Percentiles rank a stretch among this genome's conserved stretches.
phyloP scores from a whole-genome alignment of 2,888 invertebrate genomes.

The Morpho achilles region DNA sequence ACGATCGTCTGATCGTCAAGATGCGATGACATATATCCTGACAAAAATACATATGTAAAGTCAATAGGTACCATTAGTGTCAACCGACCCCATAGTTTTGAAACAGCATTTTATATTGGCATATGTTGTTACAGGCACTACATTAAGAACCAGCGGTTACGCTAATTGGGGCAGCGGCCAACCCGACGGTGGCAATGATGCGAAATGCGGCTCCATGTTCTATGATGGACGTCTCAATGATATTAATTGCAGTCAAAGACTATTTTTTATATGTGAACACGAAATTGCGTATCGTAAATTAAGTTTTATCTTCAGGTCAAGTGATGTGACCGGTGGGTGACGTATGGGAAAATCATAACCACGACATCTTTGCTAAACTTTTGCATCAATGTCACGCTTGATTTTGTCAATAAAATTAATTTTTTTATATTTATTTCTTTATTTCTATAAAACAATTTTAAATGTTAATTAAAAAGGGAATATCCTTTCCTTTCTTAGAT shows the following conservation, averaged over 20 bases:
- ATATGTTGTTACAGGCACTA: slow-evolving; percentile 35
- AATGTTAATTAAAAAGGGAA: too few species aligned
- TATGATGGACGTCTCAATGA: slow-evolving; percentile 53
- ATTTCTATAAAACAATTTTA: too few species aligned
- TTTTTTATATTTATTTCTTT: too few species aligned
- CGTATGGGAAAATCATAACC: slow-evolving; percentile 3
- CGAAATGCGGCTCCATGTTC: slow-evolving; percentile 59
- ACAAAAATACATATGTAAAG: too few species aligned
- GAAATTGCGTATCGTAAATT: slow-evolving; percentile 36
- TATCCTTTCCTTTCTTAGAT: too few species aligned
- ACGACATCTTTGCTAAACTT: slow-evolving; percentile 7
- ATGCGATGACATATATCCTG: too few species aligned
- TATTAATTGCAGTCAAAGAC: slow-evolving; percentile 41
- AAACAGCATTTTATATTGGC: too few species aligned
- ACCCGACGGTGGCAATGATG: slow-evolving; percentile 48
- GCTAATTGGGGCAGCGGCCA: slow-evolving; percentile 47
- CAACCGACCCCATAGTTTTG: too few species aligned
- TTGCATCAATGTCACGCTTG: slow-evolving; percentile 1
- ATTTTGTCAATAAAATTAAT: too few species aligned
- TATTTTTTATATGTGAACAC: slow-evolving; percentile 62
- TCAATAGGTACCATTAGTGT: too few species aligned
- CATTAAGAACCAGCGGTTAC: slow-evolving; percentile 47
- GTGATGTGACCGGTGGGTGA: slow-evolving; percentile 13
- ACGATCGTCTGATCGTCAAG: too few species aligned
- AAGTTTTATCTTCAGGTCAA: slow-evolving; percentile 29